These are phyloP conservation scores for Pristionchus entomophagus DNA, from an alignment of 2,888 invertebrate species.

Conservation along the genomic window DNA sequence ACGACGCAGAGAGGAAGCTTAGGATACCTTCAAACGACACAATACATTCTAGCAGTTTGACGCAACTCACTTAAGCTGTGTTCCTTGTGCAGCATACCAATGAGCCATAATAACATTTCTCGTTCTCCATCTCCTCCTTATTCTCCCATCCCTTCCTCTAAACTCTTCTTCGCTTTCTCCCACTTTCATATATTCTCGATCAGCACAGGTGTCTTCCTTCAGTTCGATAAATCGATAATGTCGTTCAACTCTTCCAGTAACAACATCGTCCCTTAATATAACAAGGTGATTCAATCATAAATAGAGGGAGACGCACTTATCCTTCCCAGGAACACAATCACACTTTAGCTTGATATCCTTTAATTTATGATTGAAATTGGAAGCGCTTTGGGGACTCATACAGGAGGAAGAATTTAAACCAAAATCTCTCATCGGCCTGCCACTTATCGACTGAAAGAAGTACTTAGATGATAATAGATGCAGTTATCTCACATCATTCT, in stretches of 20 bases:
- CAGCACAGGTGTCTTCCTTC: neutral
- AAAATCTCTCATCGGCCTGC: neutral
- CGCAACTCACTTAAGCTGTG: constrained; percentile 18
- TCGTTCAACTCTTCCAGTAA: constrained; percentile 9
- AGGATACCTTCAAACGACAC: constrained; percentile 50
- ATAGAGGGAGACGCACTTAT: neutral
- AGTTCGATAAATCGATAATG: constrained; percentile 32
- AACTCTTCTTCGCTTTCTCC: neutral
- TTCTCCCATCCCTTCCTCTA: neutral
- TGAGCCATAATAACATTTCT: constrained; percentile 11
- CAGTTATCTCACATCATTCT: constrained; percentile 13
- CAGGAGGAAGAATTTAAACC: neutral
- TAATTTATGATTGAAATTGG: neutral
- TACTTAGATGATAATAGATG: neutral
- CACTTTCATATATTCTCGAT: neutral
- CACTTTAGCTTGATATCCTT: constrained; percentile 21
- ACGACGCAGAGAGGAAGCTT: constrained; percentile 52
- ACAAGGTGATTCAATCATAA: neutral
- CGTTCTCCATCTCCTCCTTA: neutral
- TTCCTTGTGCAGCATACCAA: constrained; percentile 26
- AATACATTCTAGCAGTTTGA: too few relatives aligned
- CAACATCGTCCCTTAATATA: neutral
- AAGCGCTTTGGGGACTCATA: neutral
- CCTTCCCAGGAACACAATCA: constrained; percentile 12
- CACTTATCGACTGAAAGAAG: neutral